Evolutionary conservation across 2,888 invertebrate genomes (phyloP).

Genomic region (Tetramorium bicarinatum): DNA sequence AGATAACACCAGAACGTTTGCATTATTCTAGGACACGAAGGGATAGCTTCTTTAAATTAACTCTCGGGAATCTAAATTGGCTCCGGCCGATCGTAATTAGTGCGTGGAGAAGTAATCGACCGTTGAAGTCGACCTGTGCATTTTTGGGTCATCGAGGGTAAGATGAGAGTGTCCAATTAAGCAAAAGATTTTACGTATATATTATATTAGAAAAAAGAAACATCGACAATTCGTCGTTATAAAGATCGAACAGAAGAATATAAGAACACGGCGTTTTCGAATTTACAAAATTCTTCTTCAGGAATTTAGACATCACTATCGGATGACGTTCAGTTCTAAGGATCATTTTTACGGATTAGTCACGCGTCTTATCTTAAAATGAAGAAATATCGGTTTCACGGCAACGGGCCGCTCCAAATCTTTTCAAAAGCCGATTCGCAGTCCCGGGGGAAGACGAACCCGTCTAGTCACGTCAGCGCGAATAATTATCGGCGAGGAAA

Average conservation of each 20-base stretch:
- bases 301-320: background rate
- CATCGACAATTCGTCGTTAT: background rate
- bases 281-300: background rate
- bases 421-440: background rate
- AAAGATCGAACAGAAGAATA: background rate
- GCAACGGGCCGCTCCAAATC: background rate
- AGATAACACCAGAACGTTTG: constrained; percentile 69
- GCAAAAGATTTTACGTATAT: background rate
- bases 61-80: constrained; percentile 63
- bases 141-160: constrained; percentile 37
- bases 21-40: constrained; percentile 67
- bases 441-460: constrained; percentile 33
- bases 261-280: background rate
- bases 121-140: constrained; percentile 52
- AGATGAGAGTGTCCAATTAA: background rate
- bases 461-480: constrained; percentile 46
- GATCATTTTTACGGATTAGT: background rate
- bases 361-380: constrained; percentile 18
- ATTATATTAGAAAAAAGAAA: background rate
- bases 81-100: constrained; percentile 26
- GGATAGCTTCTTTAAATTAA: constrained; percentile 70
- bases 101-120: constrained; percentile 58
- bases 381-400: background rate
- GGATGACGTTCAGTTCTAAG: background rate
- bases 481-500: constrained; percentile 66